Percentiles rank a stretch among this genome's conserved stretches.
Conservation (phyloP, 2,113 vertebrate species). For the Rhea pennata region DNA sequence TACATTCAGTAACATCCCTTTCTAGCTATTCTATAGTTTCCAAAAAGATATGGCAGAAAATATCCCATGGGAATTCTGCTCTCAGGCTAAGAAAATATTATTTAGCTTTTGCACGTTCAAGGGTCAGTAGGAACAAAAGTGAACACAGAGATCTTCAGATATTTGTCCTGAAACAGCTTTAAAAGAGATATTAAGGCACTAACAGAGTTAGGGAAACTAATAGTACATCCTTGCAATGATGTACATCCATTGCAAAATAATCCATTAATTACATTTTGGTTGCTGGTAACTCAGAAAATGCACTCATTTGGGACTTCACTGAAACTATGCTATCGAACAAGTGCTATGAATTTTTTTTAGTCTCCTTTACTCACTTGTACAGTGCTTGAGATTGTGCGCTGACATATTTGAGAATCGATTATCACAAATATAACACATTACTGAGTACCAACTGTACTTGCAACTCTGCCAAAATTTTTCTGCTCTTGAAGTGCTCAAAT, state of each 20-base stretch:
- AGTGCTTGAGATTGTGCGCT: neutral
- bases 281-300: neutral
- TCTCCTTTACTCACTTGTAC: neutral
- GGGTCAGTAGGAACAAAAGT: neutral
- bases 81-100: conserved; percentile 13
- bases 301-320: neutral
- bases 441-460: conserved; percentile 29
- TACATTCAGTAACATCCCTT: neutral
- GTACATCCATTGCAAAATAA: neutral
- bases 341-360: neutral
- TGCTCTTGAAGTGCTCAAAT: neutral
- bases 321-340: neutral
- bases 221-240: neutral
- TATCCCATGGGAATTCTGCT: conserved; percentile 10
- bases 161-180: neutral
- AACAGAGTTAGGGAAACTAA: neutral
- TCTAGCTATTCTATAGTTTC: neutral
- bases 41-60: conserved; percentile 17
- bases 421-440: conserved; percentile 15
- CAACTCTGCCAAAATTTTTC: conserved; percentile 31
- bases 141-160: neutral
- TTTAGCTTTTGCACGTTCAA: conserved; percentile 24
- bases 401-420: conserved; percentile 9
- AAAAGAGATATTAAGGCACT: neutral
- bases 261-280: neutral